Evolutionary conservation across 2,888 invertebrate species (phyloP).

Genomic region (Isoperla grammatica): DNA sequence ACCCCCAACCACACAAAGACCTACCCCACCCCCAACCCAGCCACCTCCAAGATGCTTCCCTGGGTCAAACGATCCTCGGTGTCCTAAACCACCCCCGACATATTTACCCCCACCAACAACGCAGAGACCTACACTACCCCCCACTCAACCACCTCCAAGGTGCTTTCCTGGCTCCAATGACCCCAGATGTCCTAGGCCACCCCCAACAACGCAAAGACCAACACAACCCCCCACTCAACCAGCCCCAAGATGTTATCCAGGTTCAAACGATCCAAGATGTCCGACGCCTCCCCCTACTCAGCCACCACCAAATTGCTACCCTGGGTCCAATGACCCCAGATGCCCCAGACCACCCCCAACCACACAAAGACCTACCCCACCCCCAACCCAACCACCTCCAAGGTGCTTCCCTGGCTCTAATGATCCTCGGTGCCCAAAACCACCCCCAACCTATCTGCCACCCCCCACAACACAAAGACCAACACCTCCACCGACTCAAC

Average conservation of each 20-base stretch:
- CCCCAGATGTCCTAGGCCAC: conserved; percentile 34
- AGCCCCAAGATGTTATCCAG: conserved; percentile 20
- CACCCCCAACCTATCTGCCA: conserved; percentile 36
- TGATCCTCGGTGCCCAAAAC: conserved; percentile 39
- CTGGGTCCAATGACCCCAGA: conserved; percentile 37
- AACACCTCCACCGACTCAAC: conserved; percentile 34
- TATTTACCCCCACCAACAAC: conserved; percentile 35
- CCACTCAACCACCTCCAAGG: conserved; percentile 35
- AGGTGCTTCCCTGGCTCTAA: conserved; percentile 38
- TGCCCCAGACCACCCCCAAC: conserved; percentile 27
- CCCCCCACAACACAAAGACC: conserved; percentile 33
- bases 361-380: neutral
- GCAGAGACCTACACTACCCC: conserved; percentile 29
- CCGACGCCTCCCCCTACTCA: conserved; percentile 23
- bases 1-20: conserved; percentile 19
- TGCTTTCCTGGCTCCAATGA: conserved; percentile 38
- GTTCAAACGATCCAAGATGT: conserved; percentile 13
- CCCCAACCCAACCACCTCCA: conserved; percentile 18
- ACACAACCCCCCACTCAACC: neutral
- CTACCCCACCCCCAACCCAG: conserved; percentile 23
- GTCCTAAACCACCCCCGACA: conserved; percentile 38
- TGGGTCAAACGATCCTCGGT: conserved; percentile 35
- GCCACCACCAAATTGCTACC: conserved; percentile 31
- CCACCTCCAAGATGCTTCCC: conserved; percentile 38
- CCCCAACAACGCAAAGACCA: conserved; percentile 1